phyloP scores from a whole-genome alignment of 2,113 vertebrate species.

The Macaca fascicularis region T2T-MFA8v1.1 NC_088386.1:85877501-85878000 shows the following conservation, averaged over 20 bases:
- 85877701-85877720: neutral
- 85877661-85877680: neutral
- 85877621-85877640: neutral
- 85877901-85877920: neutral
- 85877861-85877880: neutral
- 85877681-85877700: neutral
- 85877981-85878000: neutral
- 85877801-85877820: neutral
- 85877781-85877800: neutral
- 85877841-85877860: neutral
- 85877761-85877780: neutral
- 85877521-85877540: neutral
- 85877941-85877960: neutral
- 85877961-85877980: neutral
- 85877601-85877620: neutral
- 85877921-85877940: rapidly evolving
- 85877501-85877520: neutral
- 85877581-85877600: neutral
- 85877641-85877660: neutral
- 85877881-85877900: neutral
- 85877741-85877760: neutral
- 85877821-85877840: neutral
- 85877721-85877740: neutral
- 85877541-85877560: neutral
- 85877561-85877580: neutral